Evolutionary conservation across 2,888 invertebrate genomes (phyloP).

Genomic region (Pharmacophagus antenor): DNA sequence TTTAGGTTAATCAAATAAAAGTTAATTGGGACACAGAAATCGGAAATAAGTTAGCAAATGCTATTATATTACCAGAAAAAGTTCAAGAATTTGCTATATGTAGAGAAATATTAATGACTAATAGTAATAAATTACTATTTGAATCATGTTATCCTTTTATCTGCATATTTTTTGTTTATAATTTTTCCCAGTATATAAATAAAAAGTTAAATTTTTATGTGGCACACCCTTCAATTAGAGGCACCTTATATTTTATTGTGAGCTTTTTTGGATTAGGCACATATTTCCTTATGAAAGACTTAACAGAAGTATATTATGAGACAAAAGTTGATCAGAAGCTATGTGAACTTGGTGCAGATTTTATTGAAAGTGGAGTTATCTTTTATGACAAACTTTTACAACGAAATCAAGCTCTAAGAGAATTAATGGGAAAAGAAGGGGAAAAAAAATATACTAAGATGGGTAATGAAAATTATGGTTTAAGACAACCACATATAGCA

Average conservation of each 20-base stretch:
- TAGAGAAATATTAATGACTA: slow-evolving; percentile 84
- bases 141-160: slow-evolving; percentile 78
- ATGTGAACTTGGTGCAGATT: slow-evolving; percentile 81
- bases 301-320: slow-evolving; percentile 83
- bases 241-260: slow-evolving; percentile 76
- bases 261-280: slow-evolving; percentile 79
- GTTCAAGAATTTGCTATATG: slow-evolving; percentile 91
- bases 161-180: slow-evolving; percentile 75
- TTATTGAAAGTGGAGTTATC: slow-evolving; percentile 86
- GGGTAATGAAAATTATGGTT: slow-evolving; percentile 85
- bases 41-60: slow-evolving; percentile 82
- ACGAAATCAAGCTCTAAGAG: slow-evolving; percentile 87
- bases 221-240: slow-evolving; percentile 71
- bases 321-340: slow-evolving; percentile 82
- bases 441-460: slow-evolving; percentile 81
- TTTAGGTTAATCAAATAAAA: slow-evolving; percentile 81
- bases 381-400: slow-evolving; percentile 87
- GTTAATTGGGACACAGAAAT: slow-evolving; percentile 84
- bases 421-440: slow-evolving; percentile 83
- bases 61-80: slow-evolving; percentile 87
- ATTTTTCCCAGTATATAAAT: slow-evolving; percentile 76
- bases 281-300: slow-evolving; percentile 85
- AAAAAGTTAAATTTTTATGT: slow-evolving; percentile 75
- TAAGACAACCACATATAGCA: slow-evolving; percentile 84
- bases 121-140: slow-evolving; percentile 80